Base-by-base conservation (phyloP, 2,888 invertebrate genomes). In the Macrophya alboannulata region DNA sequence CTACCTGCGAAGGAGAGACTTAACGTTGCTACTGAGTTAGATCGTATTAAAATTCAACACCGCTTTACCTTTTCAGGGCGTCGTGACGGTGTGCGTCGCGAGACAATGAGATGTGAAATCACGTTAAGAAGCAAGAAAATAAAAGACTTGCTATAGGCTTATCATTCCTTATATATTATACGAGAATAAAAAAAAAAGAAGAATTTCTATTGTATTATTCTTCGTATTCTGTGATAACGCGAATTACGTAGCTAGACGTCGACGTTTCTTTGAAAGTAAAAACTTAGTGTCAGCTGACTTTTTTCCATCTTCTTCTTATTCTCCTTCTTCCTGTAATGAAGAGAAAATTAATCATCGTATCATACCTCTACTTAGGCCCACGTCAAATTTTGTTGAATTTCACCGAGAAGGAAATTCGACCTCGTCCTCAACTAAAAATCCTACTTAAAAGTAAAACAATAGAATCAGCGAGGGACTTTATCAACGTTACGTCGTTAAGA, bases 401-500 rank as follows among this genome's bases (percentile, higher is more conserved):
- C 68, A 68, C 6, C 31, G 68, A 68, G 37, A 31, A 37, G 55
- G 5, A 37, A 37, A 31, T 31, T 17, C 37, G 12, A 10, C 68
- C 25, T 68, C 37, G 68, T 31, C 37, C 55, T n/a, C 37, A 37
- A 37, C 68, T 87, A 87, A 87, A 88, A 88, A 87, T 90, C 84
- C 85, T 84, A 86, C 83, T 84, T 84, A 86, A 90, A 91, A 89
- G 86, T 88, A 88, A 90, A 91, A 90, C 91, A 90, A 90, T 88
- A 86, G 87, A 87, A 87, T 77, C 77, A 83, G 85, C 81, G 82
- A 88, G 85, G 65, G 88, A 90, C 90, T 92, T 92, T 92, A 92
- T 92, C 90, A 90, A 88, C 87, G 87, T 86, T 87, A 88, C 87
- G 90, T 89, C 91, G 91, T 92, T 91, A 91, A 92, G 92, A 92